Evolutionary conservation across 37 sponge, comb jelly and placozoan genomes (phyloP).

Genomic region (Halichondria panicea): DNA sequence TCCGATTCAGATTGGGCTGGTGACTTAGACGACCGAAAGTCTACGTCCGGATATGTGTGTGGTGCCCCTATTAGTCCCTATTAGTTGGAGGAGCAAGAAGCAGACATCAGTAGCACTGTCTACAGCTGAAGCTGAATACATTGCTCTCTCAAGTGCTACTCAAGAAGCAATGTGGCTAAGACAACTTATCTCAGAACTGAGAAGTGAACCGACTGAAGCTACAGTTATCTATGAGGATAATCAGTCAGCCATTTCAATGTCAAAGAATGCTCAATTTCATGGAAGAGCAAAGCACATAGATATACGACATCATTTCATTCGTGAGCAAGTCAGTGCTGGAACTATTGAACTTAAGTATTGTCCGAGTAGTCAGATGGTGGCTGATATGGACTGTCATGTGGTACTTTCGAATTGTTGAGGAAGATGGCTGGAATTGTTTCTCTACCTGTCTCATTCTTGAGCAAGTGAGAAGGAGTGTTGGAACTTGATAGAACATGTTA

Average conservation of each 20-base stretch:
- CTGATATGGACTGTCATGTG: conserved; percentile 13
- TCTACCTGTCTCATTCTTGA: not conserved
- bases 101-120: conserved; percentile 8
- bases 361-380: conserved; percentile 31
- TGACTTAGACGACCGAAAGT: conserved; percentile 20
- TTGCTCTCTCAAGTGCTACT: conserved; percentile 1
- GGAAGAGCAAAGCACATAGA: conserved; percentile 43
- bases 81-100: not conserved
- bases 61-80: conserved; percentile 15
- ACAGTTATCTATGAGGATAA: conserved; percentile 27
- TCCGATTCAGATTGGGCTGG: conserved; percentile 46
- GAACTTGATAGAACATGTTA: too few species aligned
- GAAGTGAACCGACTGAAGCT: not conserved
- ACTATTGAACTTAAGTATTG: conserved; percentile 17
- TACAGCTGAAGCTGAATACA: conserved; percentile 27
- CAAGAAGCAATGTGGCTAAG: conserved; percentile 8
- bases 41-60: conserved; percentile 45
- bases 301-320: conserved; percentile 36
- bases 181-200: not conserved
- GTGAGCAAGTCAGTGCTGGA: conserved; percentile 15
- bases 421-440: conserved; percentile 23
- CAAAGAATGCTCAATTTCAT: conserved; percentile 27
- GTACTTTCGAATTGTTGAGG: conserved; percentile 18
- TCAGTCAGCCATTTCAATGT: conserved; percentile 30
- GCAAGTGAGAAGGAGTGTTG: conserved; percentile 54